Percentiles rank a stretch among this genome's conserved stretches.
Conservation (phyloP, 2,113 vertebrate species). For the Formicarius rufipectus region DNA sequence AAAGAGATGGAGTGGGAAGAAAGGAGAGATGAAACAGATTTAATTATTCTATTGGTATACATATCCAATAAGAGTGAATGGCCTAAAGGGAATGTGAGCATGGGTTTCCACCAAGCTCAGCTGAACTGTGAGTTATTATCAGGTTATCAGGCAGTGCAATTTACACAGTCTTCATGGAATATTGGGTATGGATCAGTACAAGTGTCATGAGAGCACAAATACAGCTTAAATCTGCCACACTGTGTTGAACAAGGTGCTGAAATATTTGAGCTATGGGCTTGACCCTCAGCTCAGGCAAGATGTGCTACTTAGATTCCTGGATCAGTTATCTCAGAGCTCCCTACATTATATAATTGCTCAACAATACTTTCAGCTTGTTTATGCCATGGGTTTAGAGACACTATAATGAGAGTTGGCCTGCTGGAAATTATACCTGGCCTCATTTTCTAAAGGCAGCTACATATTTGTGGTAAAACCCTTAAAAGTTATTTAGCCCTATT, state of each 20-base stretch:
- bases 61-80: not conserved
- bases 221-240: not conserved
- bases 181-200: not conserved
- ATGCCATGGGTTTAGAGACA: not conserved
- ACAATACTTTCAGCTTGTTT: not conserved
- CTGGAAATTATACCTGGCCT: not conserved
- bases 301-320: not conserved
- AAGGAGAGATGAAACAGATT: not conserved
- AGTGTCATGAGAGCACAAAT: not conserved
- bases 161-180: not conserved
- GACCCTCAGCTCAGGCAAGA: not conserved
- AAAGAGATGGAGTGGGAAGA: not conserved
- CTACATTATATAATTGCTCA: not conserved
- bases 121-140: not conserved
- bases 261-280: not conserved
- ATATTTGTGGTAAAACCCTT: not conserved
- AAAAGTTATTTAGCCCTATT: not conserved
- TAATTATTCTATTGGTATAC: not conserved
- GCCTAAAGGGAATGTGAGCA: not conserved
- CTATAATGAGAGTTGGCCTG: not conserved
- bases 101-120: not conserved
- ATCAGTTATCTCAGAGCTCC: not conserved
- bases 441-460: not conserved
- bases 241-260: not conserved
- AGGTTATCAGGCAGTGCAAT: not conserved